Evolutionary conservation across 1,140 invertebrate species (phyloP).

Genomic region (Megathymus violae): DNA sequence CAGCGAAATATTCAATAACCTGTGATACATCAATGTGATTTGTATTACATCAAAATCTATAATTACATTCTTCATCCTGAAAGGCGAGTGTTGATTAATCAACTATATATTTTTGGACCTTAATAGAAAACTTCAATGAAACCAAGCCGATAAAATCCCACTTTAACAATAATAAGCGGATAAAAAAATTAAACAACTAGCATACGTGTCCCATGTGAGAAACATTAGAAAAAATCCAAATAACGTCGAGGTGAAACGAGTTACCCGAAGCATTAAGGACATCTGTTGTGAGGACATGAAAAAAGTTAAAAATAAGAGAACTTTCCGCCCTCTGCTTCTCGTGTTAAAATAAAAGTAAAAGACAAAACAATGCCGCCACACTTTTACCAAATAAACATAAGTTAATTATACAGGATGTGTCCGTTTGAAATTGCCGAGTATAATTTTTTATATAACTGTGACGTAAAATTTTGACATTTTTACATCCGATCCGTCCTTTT

Average conservation of each 20-base stretch:
- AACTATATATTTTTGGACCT: too few species aligned
- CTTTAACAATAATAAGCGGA: too few species aligned
- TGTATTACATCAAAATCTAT: too few species aligned
- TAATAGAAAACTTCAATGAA: too few species aligned
- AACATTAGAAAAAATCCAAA: slow-evolving; percentile 41
- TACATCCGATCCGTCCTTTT: too few species aligned
- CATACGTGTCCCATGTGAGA: slow-evolving; percentile 3
- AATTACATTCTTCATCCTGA: too few species aligned
- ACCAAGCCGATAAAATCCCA: too few species aligned
- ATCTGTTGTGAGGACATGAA: slow-evolving; percentile 49
- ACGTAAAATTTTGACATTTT: too few species aligned
- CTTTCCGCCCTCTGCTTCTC: slow-evolving; percentile 42
- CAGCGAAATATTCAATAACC: neutral
- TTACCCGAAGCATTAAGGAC: slow-evolving; percentile 45
- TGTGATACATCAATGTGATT: too few species aligned
- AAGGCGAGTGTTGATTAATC: too few species aligned
- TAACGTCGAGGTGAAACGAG: slow-evolving; percentile 44
- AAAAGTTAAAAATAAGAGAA: slow-evolving; percentile 57
- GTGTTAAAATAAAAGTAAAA: slow-evolving; percentile 56
- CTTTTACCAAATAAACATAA: slow-evolving; percentile 12
- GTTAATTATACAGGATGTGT: neutral
- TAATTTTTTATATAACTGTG: too few species aligned
- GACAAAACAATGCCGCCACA: slow-evolving; percentile 39
- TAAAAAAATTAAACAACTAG: neutral
- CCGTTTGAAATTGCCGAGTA: too few species aligned